These are phyloP conservation scores for Tenthredo mesomela DNA, from an alignment of 2,888 invertebrate genomes.

Conservation along the genomic window DNA sequence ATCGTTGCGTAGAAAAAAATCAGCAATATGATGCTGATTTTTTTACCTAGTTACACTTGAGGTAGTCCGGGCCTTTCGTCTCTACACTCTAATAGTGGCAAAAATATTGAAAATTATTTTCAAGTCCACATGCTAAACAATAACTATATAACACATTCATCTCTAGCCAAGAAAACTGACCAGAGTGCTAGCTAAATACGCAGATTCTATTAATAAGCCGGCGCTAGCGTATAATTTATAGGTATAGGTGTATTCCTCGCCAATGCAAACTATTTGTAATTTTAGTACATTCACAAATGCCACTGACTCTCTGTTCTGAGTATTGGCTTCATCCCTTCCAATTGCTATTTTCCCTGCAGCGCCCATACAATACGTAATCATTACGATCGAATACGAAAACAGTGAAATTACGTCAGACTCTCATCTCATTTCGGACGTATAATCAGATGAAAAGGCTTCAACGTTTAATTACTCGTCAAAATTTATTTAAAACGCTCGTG, in stretches of 20 bases:
- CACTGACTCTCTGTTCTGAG: background rate
- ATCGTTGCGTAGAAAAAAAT: background rate
- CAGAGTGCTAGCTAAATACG: background rate
- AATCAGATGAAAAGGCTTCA: background rate
- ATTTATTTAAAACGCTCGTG: background rate
- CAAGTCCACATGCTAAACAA: background rate
- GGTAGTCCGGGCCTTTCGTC: background rate
- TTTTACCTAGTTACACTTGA: background rate
- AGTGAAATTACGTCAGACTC: constrained; percentile 20
- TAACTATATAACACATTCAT: background rate
- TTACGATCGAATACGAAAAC: background rate
- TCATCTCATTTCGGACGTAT: constrained; percentile 5
- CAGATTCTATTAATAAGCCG: constrained; percentile 34
- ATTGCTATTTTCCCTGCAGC: background rate
- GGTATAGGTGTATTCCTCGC: background rate
- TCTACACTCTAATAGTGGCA: background rate
- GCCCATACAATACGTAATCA: no score
- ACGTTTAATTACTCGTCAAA: background rate
- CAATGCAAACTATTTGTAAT: constrained; percentile 23
- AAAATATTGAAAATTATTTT: background rate
- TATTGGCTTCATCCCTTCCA: background rate
- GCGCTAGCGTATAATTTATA: constrained; percentile 13
- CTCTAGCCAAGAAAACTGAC: constrained; percentile 16
- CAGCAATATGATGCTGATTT: constrained; percentile 3
- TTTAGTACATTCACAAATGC: background rate